Percentiles rank a stretch among this genome's conserved stretches.
phyloP scores from a whole-genome alignment of 2,797 vertebrate species.

The Danio tinwini region DNA sequence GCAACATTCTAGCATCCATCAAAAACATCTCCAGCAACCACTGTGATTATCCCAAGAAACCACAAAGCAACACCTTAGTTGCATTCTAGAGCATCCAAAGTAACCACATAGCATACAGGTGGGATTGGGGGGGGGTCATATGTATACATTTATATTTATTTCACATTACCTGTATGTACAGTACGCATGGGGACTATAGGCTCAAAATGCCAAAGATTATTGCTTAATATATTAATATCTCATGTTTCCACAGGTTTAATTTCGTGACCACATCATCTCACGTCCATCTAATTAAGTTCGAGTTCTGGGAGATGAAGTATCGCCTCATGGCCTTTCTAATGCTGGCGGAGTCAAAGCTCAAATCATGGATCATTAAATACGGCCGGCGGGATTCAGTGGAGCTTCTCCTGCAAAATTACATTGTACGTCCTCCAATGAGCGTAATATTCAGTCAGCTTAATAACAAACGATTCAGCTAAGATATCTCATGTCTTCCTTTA shows the following conservation, averaged over 20 bases:
- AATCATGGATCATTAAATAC: constrained; percentile 99
- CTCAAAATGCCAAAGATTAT: background rate
- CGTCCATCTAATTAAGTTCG: constrained; percentile 94
- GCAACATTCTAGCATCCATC: too few relatives aligned
- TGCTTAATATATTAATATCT: background rate
- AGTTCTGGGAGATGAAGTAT: constrained; percentile 98
- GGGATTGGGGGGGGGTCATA: too few relatives aligned
- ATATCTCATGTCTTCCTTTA: background rate
- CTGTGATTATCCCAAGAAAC: too few relatives aligned
- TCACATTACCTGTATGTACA: too few relatives aligned
- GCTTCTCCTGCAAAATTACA: constrained; percentile 91
- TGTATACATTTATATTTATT: too few relatives aligned
- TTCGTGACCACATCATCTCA: constrained; percentile 93
- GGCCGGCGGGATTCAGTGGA: constrained; percentile 94
- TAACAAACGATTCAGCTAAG: background rate
- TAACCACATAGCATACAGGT: too few relatives aligned
- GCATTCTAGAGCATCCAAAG: too few relatives aligned
- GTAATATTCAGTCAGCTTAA: background rate
- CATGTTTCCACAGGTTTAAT: constrained; percentile 84
- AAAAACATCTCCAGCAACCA: background rate
- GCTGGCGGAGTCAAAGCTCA: constrained; percentile 95
- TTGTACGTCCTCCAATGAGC: constrained; percentile 78
- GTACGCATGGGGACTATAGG: background rate
- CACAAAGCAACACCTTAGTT: too few relatives aligned
- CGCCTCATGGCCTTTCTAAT: constrained; percentile 93